Conservation (phyloP, 2,113 vertebrate species). For the Panthera tigris region DNA sequence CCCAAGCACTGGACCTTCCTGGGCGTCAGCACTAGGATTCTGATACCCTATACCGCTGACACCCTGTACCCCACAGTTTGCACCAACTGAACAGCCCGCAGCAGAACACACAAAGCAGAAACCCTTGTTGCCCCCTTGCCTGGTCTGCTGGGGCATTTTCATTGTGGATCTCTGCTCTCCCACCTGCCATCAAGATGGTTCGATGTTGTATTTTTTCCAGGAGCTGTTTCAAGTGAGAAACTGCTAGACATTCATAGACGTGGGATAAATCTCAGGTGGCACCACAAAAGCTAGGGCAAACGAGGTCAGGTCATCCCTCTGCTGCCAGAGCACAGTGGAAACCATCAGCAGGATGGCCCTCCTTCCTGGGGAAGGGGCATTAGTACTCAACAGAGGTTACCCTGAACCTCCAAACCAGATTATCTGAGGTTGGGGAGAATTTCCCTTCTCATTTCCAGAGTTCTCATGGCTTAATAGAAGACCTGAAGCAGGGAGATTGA, state of each 20-base stretch:
- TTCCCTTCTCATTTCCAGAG: neutral
- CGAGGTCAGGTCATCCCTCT: neutral
- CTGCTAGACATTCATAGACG: constrained; percentile 73
- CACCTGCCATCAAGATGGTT: constrained; percentile 25
- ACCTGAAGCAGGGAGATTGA: neutral
- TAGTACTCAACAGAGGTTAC: neutral
- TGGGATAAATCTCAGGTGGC: constrained; percentile 37
- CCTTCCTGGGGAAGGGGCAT: neutral
- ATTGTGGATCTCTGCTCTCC: neutral
- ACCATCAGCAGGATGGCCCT: neutral
- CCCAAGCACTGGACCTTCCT: neutral
- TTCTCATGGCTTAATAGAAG: neutral
- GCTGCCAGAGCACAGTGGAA: neutral
- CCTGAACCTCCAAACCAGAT: neutral
- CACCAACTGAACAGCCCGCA: neutral
- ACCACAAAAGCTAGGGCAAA: constrained; percentile 66
- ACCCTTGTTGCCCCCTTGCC: neutral
- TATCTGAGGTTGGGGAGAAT: neutral
- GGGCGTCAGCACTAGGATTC: neutral
- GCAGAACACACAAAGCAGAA: neutral
- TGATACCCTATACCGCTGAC: neutral
- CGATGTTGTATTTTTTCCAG: constrained; percentile 78
- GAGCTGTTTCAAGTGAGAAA: constrained; percentile 76
- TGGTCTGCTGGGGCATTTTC: neutral
- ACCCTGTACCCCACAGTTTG: neutral